A percentile compares a stretch with the other conserved stretches of the same genome.
These are phyloP conservation scores for Spea bombifrons DNA, from an alignment of 2,113 vertebrate genomes.

Conservation along the genomic window DNA sequence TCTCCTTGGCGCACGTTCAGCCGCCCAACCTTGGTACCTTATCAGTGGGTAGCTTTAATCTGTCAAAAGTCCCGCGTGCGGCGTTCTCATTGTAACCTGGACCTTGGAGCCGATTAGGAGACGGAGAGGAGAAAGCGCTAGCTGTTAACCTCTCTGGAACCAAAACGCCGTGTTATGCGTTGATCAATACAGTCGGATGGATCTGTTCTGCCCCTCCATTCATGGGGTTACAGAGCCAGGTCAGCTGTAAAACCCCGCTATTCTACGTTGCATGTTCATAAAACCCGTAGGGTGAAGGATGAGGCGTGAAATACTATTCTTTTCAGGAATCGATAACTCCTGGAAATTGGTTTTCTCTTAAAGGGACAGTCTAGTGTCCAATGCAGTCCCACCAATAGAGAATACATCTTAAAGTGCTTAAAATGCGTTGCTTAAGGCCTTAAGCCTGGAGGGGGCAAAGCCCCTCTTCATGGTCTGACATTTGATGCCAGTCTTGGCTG, in stretches of 20 bases:
- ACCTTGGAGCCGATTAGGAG: not conserved
- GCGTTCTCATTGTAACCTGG: not conserved
- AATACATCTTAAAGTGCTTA: too few relatives aligned
- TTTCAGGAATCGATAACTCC: constrained; percentile 26
- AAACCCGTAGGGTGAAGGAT: constrained; percentile 17
- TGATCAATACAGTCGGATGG: constrained; percentile 7
- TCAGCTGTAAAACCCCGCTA: constrained; percentile 4
- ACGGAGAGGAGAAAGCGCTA: not conserved
- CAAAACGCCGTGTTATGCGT: not conserved
- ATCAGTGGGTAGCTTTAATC: not conserved
- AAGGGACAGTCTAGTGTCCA: too few relatives aligned
- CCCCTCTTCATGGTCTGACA: too few relatives aligned
- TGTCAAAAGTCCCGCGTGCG: not conserved
- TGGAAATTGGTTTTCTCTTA: not conserved
- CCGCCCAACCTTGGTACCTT: not conserved
- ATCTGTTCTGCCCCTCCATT: not conserved
- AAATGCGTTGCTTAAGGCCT: too few relatives aligned
- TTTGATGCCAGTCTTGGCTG: too few relatives aligned
- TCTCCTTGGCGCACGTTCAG: not conserved
- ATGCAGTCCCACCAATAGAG: too few relatives aligned
- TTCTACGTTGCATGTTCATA: constrained; percentile 31
- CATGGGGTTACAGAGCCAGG: constrained; percentile 11
- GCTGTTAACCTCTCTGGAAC: not conserved
- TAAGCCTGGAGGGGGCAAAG: too few relatives aligned
- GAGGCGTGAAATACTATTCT: constrained; percentile 33